phyloP scores from a whole-genome alignment of 2,888 invertebrate genomes.

The Zygaena filipendulae region DNA sequence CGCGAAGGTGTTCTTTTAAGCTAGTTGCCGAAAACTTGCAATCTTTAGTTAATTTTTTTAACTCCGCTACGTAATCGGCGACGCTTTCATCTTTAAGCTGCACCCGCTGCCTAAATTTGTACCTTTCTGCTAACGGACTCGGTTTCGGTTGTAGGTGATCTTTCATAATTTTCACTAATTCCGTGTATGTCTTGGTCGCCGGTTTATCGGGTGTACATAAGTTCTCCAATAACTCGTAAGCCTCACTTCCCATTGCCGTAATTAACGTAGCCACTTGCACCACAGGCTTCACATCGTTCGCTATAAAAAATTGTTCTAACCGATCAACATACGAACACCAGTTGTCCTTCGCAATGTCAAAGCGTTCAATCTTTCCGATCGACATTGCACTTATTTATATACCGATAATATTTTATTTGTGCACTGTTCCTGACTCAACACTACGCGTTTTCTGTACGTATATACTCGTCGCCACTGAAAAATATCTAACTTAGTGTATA shows the following conservation, averaged over 20 bases:
- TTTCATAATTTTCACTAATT: slow-evolving; percentile 4
- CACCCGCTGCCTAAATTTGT: slow-evolving; percentile 7
- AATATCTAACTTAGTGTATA: no score
- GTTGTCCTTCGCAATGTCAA: not conserved
- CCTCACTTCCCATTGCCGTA: no score
- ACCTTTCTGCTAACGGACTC: slow-evolving; percentile 7
- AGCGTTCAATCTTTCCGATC: slow-evolving; percentile 7
- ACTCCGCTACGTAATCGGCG: slow-evolving; percentile 1
- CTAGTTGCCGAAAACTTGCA: slow-evolving; percentile 1
- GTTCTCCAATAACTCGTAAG: no score
- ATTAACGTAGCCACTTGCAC: slow-evolving; percentile 5
- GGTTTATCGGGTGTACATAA: no score
- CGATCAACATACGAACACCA: no score
- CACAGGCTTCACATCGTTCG: slow-evolving; percentile 2
- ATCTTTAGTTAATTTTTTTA: slow-evolving; percentile 2
- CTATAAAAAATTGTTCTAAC: slow-evolving; percentile 8
- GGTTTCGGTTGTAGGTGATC: slow-evolving; percentile 6
- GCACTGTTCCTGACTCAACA: no score
- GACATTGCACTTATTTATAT: slow-evolving; percentile 5
- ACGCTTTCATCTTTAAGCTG: slow-evolving; percentile 4
- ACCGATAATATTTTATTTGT: no score
- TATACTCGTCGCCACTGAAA: no score
- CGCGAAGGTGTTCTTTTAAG: slow-evolving; percentile 3
- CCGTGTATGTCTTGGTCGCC: not conserved
- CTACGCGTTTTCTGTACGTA: no score